A percentile compares a stretch with the other conserved stretches of the same genome.
phyloP scores from a whole-genome alignment of 2,797 vertebrate genomes.

The Sternotherus odoratus region DNA sequence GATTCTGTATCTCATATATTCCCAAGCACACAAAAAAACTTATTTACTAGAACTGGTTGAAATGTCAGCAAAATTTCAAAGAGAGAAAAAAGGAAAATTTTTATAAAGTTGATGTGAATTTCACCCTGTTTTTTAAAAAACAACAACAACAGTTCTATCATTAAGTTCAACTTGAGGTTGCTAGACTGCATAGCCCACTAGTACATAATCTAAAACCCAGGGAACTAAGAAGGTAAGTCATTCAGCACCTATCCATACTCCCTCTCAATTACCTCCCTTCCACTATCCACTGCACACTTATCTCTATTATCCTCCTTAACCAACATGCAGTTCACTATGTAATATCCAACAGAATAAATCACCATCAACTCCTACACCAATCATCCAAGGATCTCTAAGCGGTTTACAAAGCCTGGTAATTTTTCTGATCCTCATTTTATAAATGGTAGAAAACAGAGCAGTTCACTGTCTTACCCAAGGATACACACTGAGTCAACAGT shows the following conservation, averaged over 20 bases:
- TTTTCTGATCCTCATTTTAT: background rate
- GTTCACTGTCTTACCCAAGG: background rate
- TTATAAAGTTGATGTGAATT: background rate
- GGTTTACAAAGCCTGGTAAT: background rate
- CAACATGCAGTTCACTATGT: accelerated
- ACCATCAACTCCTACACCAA: background rate
- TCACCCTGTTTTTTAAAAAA: background rate
- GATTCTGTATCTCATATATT: accelerated
- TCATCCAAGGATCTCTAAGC: background rate
- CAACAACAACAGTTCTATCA: background rate
- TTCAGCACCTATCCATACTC: background rate
- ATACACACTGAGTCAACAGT: conserved; percentile 30
- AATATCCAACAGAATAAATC: background rate
- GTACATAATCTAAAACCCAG: background rate
- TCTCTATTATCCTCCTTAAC: background rate
- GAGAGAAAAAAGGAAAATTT: background rate
- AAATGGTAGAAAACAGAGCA: accelerated
- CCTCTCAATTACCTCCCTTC: background rate
- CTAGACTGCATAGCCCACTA: background rate
- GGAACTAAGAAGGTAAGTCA: background rate
- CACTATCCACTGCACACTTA: accelerated
- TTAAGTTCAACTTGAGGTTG: background rate
- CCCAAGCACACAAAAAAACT: background rate
- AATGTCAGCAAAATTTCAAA: too few species aligned
- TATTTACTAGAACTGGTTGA: background rate